Evolutionary conservation across 2,113 vertebrate genomes (phyloP), one percentile per base, ranked within the genome.

Genomic region (Zosterops hypoxanthus): DNA sequence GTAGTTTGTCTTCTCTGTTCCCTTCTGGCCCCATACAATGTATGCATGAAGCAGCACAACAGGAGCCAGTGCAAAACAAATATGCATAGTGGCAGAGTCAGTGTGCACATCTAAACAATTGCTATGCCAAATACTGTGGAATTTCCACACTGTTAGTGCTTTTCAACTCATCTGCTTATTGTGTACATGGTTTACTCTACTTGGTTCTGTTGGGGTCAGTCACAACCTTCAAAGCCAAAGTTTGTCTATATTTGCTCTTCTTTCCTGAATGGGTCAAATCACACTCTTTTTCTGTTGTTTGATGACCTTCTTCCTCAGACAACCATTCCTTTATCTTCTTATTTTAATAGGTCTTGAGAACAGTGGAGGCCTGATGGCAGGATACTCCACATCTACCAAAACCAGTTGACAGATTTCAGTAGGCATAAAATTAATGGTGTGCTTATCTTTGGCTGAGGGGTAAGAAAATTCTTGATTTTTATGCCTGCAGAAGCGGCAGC

Each of bases 161-260:
- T 94, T 96, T 92, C 82, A 96, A 80, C 71, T 94, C 90, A 75
- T 94, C 82, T 93, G 50, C 56, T 93, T 83, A 82, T 90, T 96
- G 90, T 95, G 34, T 73, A 24, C 31, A n/a, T 5, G 4, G 75
- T 95, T 95, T 97, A 79, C 82, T 85, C 90, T 91, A 12, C 34
- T 88, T 55, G 47, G 55, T 52, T 92, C 64, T 90, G 70, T 34
- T 80, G 86, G 86, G 87, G 85, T 94, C 87, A 86, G 90, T 19
- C 71, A 65, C 85, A 86, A 70, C 50, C 47, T 95, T 95, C 90
- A 82, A 97, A 96, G 87, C 39, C 64, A n/a, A 71, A 87, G 82
- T 93, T 90, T 95, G 89, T 88, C 70, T 95, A 13, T 80, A 89
- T 95, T 95, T 95, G 47, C 26, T 61, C 29, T 93, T 88, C 77